Evolutionary conservation across 2,888 invertebrate genomes (phyloP), one percentile per base, ranked within the genome.

Genomic region (Stenurella melanura): DNA sequence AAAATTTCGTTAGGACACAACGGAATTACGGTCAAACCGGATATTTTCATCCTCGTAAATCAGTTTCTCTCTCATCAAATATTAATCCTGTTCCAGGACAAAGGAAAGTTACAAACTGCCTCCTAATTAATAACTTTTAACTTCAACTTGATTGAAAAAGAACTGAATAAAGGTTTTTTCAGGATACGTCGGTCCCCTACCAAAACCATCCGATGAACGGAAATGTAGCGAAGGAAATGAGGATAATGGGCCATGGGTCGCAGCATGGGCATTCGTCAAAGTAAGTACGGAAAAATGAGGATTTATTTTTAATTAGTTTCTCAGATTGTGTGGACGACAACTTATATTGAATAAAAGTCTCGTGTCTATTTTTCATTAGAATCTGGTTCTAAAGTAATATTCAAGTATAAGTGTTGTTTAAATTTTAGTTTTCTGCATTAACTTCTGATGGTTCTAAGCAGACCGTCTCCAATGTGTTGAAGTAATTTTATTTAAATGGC

Each of bases 231-330:
- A 97, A 97, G 90, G 97, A 97, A 88, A 92, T 97, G 92, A 92
- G 97, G 75, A 94, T 97, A 86, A 97, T 97, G 96, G 97, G 97
- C 0, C 96, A 96, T 86, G 94, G 94, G n/a, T 93, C 94, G 10
- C 95, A 95, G 85, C 93, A 92, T 81, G 92, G 93, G 75, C 93
- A 93, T 85, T 88, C 90, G 74, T 91, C 92, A 77, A 93, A 93
- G 93, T 93, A 90, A 90, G 91, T 89, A 19, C 15, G 3, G 15
- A 38, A 42, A 64, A 18, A 19, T 17, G 19, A 15, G 2, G 34
- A 64, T 11, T 64, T 63, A 38, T 71, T 26, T 10, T 21, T 73
- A 66, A 56, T 61, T 34, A 64, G 30, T 1, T 63, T 73, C 17
- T 2, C 64, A 17, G 18, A 11, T 64, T 19, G 38, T 38, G 15